Percentiles rank a stretch among this genome's conserved stretches.
These are phyloP conservation scores for Branchinecta lynchi DNA, from an alignment of 1,140 invertebrate species.

Conservation along the genomic window DNA sequence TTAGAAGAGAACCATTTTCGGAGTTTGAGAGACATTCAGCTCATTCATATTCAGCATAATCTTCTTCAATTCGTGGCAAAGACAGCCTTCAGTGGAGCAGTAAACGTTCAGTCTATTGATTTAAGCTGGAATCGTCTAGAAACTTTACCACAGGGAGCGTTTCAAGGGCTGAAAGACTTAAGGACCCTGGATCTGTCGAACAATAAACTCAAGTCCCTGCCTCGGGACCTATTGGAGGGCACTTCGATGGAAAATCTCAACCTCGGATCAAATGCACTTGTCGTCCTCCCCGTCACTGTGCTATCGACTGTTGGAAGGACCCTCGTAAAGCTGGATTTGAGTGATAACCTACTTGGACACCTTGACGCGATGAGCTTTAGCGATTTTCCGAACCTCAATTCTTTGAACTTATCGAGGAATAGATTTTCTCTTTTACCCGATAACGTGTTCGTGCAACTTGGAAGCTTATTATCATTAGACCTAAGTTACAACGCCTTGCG, in stretches of 20 bases:
- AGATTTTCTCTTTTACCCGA: slow-evolving; percentile 67
- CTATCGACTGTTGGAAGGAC: slow-evolving; percentile 23
- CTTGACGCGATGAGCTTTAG: slow-evolving; percentile 73
- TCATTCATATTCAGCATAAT: slow-evolving; percentile 55
- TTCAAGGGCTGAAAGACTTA: slow-evolving; percentile 55
- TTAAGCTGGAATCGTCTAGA: slow-evolving; percentile 57
- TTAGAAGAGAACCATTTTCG: slow-evolving; percentile 54
- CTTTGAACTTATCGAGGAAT: slow-evolving; percentile 60
- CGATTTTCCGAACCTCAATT: slow-evolving; percentile 52
- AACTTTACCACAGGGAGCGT: slow-evolving; percentile 60
- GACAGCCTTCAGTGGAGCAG: slow-evolving; percentile 42
- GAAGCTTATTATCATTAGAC: slow-evolving; percentile 56
- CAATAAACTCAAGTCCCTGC: slow-evolving; percentile 57
- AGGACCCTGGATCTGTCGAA: slow-evolving; percentile 55
- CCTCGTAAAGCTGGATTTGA: slow-evolving; percentile 44
- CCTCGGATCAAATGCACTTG: slow-evolving; percentile 59
- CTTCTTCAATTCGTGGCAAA: slow-evolving; percentile 51
- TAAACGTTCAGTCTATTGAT: slow-evolving; percentile 57
- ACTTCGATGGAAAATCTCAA: slow-evolving; percentile 63
- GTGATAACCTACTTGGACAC: slow-evolving; percentile 65
- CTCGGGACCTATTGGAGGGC: slow-evolving; percentile 57
- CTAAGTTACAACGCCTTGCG: slow-evolving; percentile 61
- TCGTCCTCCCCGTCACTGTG: slow-evolving; percentile 37
- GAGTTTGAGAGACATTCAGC: slow-evolving; percentile 43
- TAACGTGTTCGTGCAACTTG: slow-evolving; percentile 68